Conservation (phyloP, 2,888 invertebrate species). For the Macropis europaea region DNA sequence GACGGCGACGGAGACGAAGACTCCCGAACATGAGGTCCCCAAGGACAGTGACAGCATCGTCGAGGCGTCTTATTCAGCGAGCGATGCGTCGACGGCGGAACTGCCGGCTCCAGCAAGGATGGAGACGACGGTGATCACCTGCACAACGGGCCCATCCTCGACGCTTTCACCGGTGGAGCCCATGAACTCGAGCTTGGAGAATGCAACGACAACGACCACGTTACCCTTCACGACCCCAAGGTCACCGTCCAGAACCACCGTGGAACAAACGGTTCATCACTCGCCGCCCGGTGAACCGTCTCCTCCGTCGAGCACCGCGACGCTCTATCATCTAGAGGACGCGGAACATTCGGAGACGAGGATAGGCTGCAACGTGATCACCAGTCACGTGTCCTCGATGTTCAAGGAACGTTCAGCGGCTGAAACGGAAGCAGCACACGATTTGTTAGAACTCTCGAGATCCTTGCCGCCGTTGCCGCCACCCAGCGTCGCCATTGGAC, state of each 20-base stretch:
- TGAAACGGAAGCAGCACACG: slow-evolving; percentile 94
- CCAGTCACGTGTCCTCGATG: slow-evolving; percentile 59
- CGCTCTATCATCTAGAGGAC: slow-evolving; percentile 41
- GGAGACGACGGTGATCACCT: slow-evolving; percentile 41
- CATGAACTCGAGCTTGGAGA: slow-evolving; percentile 7
- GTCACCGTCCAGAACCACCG: slow-evolving; percentile 21
- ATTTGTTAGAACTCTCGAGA: slow-evolving; percentile 88
- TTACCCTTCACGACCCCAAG: slow-evolving; percentile 12
- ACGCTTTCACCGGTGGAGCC: slow-evolving; percentile 8
- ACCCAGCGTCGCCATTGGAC: slow-evolving; percentile 85
- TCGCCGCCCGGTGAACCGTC: slow-evolving; percentile 38
- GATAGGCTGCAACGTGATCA: slow-evolving; percentile 49
- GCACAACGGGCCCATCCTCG: slow-evolving; percentile 12
- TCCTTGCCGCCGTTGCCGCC: slow-evolving; percentile 88
- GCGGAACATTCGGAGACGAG: slow-evolving; percentile 16
- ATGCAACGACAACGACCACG: slow-evolving; percentile 15
- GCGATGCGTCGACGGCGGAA: slow-evolving; percentile 1
- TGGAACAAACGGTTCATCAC: slow-evolving; percentile 28
- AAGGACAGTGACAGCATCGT: slow-evolving; percentile 25
- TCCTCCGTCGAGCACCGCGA: slow-evolving; percentile 34
- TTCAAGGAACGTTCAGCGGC: slow-evolving; percentile 82
- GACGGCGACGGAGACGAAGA: slow-evolving; percentile 18
- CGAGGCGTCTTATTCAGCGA: not conserved
- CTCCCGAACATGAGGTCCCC: slow-evolving; percentile 6
- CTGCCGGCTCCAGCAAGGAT: slow-evolving; percentile 11